Evolutionary conservation across 2,797 vertebrate species (phyloP), one percentile per base, ranked within the genome.

Genomic region (Fratercula arctica): DNA sequence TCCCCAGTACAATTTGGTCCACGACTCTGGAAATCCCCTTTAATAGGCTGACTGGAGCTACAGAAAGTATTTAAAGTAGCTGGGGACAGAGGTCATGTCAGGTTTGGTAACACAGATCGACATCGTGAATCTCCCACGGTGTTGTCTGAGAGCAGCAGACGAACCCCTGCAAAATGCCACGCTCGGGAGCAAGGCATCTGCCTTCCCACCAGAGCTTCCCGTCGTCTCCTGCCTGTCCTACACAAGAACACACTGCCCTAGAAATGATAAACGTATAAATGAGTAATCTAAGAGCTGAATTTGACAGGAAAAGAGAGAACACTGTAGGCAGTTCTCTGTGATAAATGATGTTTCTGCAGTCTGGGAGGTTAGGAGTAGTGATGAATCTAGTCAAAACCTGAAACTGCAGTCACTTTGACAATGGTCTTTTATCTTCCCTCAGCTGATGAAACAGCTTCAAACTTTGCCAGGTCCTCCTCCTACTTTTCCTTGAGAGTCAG

Each of bases 401-500:
- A 87, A 91, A 74, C 9, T 69, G 81, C 11, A 61, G 75, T 84
- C 70, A 54, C 60, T 92, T 95, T 94, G 84, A 84, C 69, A 93
- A 73, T 75, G 70, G 74, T 75, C 66, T 96, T 93, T 92, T 87
- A 79, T 87, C 48, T 82, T 89, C 48, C 64, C 46, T 89, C 85
- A 92, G 67, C 63, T 90, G 85, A 96, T 91, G 73, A 92, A 89
- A 68, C 53, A 87, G 79, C 72, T 83, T 95, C 88, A 85, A 37
- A 89, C 50, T 94, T 93, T 95, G 89, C 67, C 89, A 95, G 64
- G 45, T 93, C 80, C 63, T 94, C 88, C 87, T 94, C 75, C 67
- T 89, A 35, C 81, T 92, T 93, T 95, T 92, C 90, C 75, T 93
- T 94, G 69, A 88, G 81, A 96, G 67, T 90, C 91, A 89, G 59